Conservation (phyloP, 2,113 vertebrate species). For the Sylvietta virens region DNA sequence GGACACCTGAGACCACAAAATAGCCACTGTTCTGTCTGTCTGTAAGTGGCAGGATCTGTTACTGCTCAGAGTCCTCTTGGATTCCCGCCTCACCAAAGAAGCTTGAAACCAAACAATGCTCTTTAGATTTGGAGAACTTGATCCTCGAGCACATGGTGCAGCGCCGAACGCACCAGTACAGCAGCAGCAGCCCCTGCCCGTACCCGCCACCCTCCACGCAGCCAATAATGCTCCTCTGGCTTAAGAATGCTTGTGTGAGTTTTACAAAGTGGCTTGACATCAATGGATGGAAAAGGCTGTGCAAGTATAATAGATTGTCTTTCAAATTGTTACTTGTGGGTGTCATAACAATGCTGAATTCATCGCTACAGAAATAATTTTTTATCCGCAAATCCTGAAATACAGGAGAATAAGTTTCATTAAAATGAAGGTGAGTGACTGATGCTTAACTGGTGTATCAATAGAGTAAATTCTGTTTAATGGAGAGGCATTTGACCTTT, state of each 20-base stretch:
- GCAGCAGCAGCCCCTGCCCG: background rate
- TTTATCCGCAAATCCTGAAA: background rate
- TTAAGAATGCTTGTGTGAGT: background rate
- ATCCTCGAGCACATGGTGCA: background rate
- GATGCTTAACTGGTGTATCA: background rate
- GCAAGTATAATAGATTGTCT: background rate
- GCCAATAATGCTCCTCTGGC: background rate
- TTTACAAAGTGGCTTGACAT: background rate
- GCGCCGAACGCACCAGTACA: rapidly evolving
- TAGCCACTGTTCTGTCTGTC: slow-evolving; percentile 33
- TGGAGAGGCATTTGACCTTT: background rate
- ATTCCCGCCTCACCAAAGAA: background rate
- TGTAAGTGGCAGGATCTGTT: background rate
- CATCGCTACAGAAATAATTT: background rate
- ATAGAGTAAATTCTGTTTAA: background rate
- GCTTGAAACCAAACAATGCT: slow-evolving; percentile 15
- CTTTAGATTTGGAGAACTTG: slow-evolving; percentile 43
- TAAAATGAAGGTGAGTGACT: background rate
- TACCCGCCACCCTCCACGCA: rapidly evolving
- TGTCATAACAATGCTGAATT: background rate
- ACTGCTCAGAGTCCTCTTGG: background rate
- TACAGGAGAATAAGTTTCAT: background rate
- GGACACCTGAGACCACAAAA: slow-evolving; percentile 57
- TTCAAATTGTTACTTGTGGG: background rate
- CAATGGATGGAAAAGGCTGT: background rate